Evolutionary conservation across 2,797 vertebrate genomes (phyloP).

Genomic region (Cephalopachus bancanus): DNA sequence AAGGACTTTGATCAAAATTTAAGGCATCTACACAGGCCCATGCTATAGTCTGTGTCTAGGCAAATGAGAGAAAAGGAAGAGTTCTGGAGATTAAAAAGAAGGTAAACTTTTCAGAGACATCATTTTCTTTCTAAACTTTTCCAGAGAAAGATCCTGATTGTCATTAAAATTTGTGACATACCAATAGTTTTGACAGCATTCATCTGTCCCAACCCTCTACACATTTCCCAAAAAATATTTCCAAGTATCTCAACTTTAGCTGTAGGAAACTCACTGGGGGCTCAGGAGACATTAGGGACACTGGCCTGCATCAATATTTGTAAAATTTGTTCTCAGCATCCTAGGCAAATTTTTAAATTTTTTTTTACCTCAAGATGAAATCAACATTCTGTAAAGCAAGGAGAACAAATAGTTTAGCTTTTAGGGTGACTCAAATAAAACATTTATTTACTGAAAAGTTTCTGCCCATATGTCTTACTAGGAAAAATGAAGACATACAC

Average conservation of each 20-base stretch:
- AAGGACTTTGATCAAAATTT: neutral
- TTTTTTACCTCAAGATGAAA: constrained; percentile 1
- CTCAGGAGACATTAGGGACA: neutral
- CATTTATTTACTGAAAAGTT: constrained; percentile 42
- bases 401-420: constrained; percentile 2
- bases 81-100: neutral
- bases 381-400: constrained; percentile 46
- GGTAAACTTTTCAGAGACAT: neutral
- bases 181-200: neutral
- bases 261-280: neutral
- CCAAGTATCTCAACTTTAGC: neutral
- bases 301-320: neutral
- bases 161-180: neutral
- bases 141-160: constrained; percentile 17
- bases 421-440: neutral
- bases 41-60: neutral
- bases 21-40: neutral
- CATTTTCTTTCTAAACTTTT: neutral
- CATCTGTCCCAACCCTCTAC: neutral
- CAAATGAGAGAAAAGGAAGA: neutral
- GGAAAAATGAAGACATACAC: neutral
- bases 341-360: neutral
- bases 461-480: neutral
- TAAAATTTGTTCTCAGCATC: neutral
- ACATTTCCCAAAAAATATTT: neutral